Percentiles rank a stretch among this genome's conserved stretches.
Conservation (phyloP, 2,888 invertebrate species). For the Melanchra persicariae region DNA sequence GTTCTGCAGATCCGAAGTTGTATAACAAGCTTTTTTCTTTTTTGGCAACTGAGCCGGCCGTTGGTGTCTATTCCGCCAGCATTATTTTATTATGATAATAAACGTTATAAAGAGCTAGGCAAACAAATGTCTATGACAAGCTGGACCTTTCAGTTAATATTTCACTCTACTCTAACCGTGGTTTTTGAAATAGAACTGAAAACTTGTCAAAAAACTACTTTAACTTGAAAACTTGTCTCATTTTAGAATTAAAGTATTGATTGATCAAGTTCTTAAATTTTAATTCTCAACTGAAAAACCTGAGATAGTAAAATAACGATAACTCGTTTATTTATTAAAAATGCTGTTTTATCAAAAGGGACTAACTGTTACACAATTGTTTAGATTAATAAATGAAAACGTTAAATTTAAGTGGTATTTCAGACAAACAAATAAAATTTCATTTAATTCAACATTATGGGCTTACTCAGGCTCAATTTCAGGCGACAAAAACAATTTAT, state of each 20-base stretch:
- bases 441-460: constrained; percentile 1
- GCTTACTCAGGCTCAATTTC: not conserved
- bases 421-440: not conserved
- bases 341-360: not conserved
- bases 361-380: not conserved
- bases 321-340: not conserved
- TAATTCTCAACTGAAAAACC: not conserved
- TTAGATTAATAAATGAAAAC: not conserved
- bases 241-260: not conserved
- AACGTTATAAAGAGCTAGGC: no score
- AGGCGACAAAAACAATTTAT: not conserved
- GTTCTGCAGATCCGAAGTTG: not conserved
- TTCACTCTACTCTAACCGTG: no score
- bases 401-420: not conserved
- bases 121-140: no score
- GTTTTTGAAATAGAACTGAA: no score
- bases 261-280: not conserved
- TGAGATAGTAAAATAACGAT: not conserved
- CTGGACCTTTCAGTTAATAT: no score
- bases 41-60: no score
- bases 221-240: not conserved
- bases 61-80: no score
- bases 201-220: no score
- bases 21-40: not conserved
- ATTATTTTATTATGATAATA: no score